Conservation (phyloP, 2,797 vertebrate species). For the Megaceryle alcyon region DNA sequence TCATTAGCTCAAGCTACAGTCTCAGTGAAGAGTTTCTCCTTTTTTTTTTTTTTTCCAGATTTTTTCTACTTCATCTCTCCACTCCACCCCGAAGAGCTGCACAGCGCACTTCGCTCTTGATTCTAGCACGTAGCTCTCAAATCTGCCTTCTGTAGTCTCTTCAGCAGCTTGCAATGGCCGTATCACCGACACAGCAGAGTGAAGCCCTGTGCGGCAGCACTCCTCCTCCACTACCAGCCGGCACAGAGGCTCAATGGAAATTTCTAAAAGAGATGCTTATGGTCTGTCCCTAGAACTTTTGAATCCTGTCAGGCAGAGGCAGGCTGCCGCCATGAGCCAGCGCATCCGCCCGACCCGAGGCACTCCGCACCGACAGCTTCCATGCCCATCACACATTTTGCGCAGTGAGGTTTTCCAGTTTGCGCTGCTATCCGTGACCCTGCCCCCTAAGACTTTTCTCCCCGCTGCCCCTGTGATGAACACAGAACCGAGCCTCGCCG, state of each 20-base stretch:
- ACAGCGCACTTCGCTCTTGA: neutral
- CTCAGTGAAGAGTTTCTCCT: neutral
- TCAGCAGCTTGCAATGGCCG: neutral
- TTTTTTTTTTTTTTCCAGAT: neutral
- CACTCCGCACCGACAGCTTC: neutral
- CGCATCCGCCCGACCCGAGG: too few relatives aligned
- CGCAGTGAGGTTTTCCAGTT: accelerated
- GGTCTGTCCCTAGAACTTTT: neutral
- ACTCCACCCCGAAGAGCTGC: neutral
- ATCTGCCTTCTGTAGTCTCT: neutral
- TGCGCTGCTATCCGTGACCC: accelerated
- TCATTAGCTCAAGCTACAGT: neutral
- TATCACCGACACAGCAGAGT: neutral
- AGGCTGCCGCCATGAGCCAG: neutral
- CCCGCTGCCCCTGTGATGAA: too few relatives aligned
- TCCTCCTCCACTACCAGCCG: neutral
- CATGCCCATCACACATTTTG: accelerated
- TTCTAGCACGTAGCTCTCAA: neutral
- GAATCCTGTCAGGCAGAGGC: neutral
- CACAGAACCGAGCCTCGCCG: accelerated
- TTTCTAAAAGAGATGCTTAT: neutral
- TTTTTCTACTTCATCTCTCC: neutral
- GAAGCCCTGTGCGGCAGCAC: neutral
- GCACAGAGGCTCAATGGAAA: neutral
- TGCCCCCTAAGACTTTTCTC: neutral